A percentile compares a stretch with the other conserved stretches of the same genome.
phyloP scores from a whole-genome alignment of 2,888 invertebrate genomes.

The Clivina fossor region DNA sequence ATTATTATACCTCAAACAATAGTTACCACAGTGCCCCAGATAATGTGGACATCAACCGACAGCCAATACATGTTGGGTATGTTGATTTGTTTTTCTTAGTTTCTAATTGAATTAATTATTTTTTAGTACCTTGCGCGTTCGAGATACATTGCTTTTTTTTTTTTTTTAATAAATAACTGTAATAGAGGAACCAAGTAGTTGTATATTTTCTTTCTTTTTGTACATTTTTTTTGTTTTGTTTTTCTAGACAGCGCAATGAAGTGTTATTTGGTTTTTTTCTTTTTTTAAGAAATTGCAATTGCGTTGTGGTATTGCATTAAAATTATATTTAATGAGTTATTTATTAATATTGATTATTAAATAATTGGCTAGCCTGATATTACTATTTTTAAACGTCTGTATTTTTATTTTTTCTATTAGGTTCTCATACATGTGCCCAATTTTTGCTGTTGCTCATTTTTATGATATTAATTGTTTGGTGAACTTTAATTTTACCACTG shows the following conservation, averaged over 20 bases:
- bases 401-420: constrained; percentile 2
- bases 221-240: constrained; percentile 12
- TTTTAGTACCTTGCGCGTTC: constrained; percentile 1
- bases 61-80: constrained; percentile 68
- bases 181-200: constrained; percentile 8
- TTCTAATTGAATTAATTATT: constrained; percentile 1
- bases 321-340: too few relatives aligned
- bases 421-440: too few relatives aligned
- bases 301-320: constrained; percentile 8
- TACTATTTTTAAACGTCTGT: constrained; percentile 9
- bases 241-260: neutral
- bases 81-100: constrained; percentile 43
- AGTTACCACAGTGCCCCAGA: constrained; percentile 55
- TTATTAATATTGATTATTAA: constrained; percentile 1
- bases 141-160: constrained; percentile 6
- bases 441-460: too few relatives aligned
- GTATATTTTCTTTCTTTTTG: neutral
- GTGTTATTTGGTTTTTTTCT: constrained; percentile 18
- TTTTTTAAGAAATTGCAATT: constrained; percentile 17
- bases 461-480: too few relatives aligned
- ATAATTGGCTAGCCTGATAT: constrained; percentile 7
- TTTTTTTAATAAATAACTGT: constrained; percentile 9
- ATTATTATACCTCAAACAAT: constrained; percentile 47
- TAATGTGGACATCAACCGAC: constrained; percentile 64
- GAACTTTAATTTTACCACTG: too few relatives aligned